Base-by-base conservation (phyloP, 37 sponge, comb jelly and placozoan species). In the Tethya wilhelma region DNA sequence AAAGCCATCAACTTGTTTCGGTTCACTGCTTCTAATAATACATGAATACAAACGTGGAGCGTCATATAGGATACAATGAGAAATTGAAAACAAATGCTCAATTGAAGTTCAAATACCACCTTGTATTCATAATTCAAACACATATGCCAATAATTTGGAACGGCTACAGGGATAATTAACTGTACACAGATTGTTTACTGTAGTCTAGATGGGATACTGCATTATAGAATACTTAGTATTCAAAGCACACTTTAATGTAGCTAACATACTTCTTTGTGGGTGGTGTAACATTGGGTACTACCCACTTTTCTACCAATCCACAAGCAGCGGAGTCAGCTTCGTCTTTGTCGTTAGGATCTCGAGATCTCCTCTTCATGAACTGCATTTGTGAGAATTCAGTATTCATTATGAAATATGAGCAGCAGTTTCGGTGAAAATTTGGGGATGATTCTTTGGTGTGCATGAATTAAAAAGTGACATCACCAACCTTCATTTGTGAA, bases 331-430 rank as follows among this genome's bases (percentile, higher is more conserved):
- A 73, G 38, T 80, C 84, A 20, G 29, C 31, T 33, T 65, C 81
- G 6, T 63, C 59, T 23, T 30, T 1, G n/a, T 71, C 78, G 38
- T 64, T 17, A 63, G 39, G 31, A 0, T 67, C 69, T 23, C 23
- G 41, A 26, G 66, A 62, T 39, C 75, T 59, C 46, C 79, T 65
- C 53, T 89, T 84, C 95, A 94, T 94, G 56, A 94, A 94, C 94
- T 94, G 64, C n/a, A 44, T 14, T 32, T 1, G 45, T n/a, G 69
- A 49, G 7, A 59, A 63, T 29, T 9, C 56, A 73, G 12, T 2
- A 59, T 8, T 38, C 2, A 75, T 58, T 26, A 6, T 28, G 29
- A 6, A 9, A 33, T 46, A 22, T 1, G 28, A 78, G 0, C 37
- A 9, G 8, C 38, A 74, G 14, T 29, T 12, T n/a, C n/a, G n/a